These are phyloP conservation scores for Xenus cinereus DNA, from an alignment of 2,113 vertebrate genomes.

Conservation along the genomic window DNA sequence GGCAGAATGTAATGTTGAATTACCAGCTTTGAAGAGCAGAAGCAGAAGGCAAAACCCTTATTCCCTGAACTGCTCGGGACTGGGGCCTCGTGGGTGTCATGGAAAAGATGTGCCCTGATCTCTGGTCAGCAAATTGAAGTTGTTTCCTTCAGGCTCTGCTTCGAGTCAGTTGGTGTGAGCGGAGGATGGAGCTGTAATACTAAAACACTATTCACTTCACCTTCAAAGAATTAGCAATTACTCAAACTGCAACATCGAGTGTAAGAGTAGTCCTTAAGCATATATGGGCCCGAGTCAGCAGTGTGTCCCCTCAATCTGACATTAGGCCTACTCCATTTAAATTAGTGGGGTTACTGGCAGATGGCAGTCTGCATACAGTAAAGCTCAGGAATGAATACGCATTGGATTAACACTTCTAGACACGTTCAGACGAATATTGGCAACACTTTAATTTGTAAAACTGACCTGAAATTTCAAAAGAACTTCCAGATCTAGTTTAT, in stretches of 20 bases:
- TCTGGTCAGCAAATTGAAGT: neutral
- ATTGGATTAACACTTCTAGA: neutral
- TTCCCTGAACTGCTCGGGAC: neutral
- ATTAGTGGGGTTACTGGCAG: neutral
- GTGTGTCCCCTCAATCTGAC: neutral
- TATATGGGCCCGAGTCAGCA: neutral
- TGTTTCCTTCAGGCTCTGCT: neutral
- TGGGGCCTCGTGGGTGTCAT: neutral
- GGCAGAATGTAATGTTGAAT: neutral
- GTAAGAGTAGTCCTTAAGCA: neutral
- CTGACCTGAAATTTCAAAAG: neutral
- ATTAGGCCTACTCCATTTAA: neutral
- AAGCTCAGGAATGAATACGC: neutral
- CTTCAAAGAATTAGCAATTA: neutral
- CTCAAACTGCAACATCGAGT: neutral
- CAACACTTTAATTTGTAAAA: neutral
- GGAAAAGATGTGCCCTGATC: neutral
- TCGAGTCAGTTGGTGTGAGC: neutral
- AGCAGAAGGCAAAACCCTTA: neutral
- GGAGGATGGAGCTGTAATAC: neutral
- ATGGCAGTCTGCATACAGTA: neutral
- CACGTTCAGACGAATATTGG: neutral
- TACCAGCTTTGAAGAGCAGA: neutral
- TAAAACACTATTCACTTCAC: neutral
- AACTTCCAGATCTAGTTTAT: neutral